These are phyloP conservation scores for Erannis defoliaria DNA, from an alignment of 2,888 invertebrate species.

Conservation along the genomic window DNA sequence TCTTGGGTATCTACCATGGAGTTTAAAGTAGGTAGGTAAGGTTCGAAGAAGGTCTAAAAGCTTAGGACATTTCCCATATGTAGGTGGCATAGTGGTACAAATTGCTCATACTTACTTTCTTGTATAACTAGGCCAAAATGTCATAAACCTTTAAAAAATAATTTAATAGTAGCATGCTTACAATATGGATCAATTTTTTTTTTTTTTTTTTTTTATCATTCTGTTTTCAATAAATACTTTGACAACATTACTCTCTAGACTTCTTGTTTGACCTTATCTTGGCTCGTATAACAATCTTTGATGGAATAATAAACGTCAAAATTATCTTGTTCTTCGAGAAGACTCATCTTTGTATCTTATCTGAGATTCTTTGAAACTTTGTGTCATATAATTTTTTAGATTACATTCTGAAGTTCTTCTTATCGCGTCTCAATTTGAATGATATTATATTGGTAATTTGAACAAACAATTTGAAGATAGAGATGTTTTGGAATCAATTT, in stretches of 20 bases:
- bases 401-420: conserved; percentile 17
- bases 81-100: too few species aligned
- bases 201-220: background rate
- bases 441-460: conserved; percentile 26
- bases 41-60: too few species aligned
- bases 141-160: background rate
- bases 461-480: conserved; percentile 27
- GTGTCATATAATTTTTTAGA: conserved; percentile 51
- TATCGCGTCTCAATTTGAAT: conserved; percentile 29
- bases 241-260: conserved; percentile 55
- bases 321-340: conserved; percentile 53
- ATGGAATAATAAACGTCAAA: conserved; percentile 57
- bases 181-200: too few species aligned
- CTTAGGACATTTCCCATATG: too few species aligned
- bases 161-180: background rate
- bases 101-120: too few species aligned
- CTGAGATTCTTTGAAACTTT: conserved; percentile 56
- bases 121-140: too few species aligned
- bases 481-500: conserved; percentile 25
- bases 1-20: too few species aligned
- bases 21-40: too few species aligned
- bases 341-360: conserved; percentile 67
- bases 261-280: conserved; percentile 53
- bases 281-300: conserved; percentile 50
- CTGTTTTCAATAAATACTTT: conserved; percentile 66